Evolutionary conservation across 2,113 vertebrate genomes (phyloP).

Genomic region (Lonchura striata): DNA sequence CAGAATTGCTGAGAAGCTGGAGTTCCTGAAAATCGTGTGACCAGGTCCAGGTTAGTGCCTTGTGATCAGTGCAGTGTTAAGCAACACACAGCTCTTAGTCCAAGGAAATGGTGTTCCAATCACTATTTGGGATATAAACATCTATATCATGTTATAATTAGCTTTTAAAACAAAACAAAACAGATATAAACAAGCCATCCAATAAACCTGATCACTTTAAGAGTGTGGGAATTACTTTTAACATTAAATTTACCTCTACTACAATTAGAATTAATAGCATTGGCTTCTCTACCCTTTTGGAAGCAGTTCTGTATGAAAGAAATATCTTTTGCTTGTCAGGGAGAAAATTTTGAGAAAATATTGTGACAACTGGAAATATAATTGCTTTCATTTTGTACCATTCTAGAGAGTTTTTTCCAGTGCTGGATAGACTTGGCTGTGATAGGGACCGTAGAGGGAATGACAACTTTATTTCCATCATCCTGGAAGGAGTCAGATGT

Average conservation of each 20-base stretch:
- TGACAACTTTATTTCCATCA: constrained; percentile 35
- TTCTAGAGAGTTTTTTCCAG: constrained; percentile 14
- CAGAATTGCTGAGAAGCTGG: neutral
- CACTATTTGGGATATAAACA: neutral
- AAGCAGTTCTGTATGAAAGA: neutral
- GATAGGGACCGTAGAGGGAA: constrained; percentile 1
- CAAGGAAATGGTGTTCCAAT: neutral
- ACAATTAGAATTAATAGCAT: neutral
- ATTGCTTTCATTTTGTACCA: constrained; percentile 31
- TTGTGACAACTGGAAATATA: constrained; percentile 38
- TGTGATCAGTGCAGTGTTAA: neutral
- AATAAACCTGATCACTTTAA: neutral
- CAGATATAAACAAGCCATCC: neutral
- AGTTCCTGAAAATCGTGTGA: neutral
- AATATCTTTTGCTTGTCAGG: neutral
- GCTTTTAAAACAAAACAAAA: neutral
- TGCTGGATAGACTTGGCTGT: constrained; percentile 8
- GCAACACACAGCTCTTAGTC: neutral
- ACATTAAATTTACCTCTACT: neutral
- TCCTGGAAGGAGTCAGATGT: constrained; percentile 9
- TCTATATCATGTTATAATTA: neutral
- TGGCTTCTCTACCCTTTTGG: neutral
- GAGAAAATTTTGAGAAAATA: constrained; percentile 21
- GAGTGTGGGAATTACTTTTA: neutral
- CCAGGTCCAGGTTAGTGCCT: neutral